These are phyloP conservation scores for Xenopus borealis DNA, from an alignment of 2,113 vertebrate genomes.

Conservation along the genomic window DNA sequence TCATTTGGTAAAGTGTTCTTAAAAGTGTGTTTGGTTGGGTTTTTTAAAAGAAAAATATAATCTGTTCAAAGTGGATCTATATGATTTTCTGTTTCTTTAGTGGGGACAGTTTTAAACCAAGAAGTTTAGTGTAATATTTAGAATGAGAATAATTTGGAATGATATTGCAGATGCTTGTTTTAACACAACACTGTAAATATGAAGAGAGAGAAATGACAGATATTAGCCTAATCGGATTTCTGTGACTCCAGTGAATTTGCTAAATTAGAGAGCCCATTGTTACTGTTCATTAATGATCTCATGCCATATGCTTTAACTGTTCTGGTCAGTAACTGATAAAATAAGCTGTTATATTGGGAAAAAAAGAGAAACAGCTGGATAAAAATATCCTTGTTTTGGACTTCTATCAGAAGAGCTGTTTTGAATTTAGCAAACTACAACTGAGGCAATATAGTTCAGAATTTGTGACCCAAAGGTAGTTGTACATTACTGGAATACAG, in stretches of 20 bases:
- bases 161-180: too few relatives aligned
- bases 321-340: slow-evolving; percentile 83
- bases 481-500: slow-evolving; percentile 82
- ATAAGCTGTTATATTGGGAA: slow-evolving; percentile 58
- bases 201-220: slow-evolving; percentile 47
- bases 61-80: too few relatives aligned
- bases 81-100: too few relatives aligned
- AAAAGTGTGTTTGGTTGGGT: slow-evolving; percentile 55
- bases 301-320: slow-evolving; percentile 89
- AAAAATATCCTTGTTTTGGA: slow-evolving; percentile 80
- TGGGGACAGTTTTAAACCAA: too few relatives aligned
- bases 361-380: slow-evolving; percentile 62
- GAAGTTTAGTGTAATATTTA: too few relatives aligned
- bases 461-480: slow-evolving; percentile 83
- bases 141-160: too few relatives aligned
- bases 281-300: slow-evolving; percentile 93
- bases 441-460: slow-evolving; percentile 80
- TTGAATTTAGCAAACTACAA: slow-evolving; percentile 79
- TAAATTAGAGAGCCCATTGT: slow-evolving; percentile 88
- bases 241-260: slow-evolving; percentile 97
- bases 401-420: slow-evolving; percentile 78
- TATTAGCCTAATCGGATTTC: slow-evolving; percentile 82
- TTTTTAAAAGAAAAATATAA: slow-evolving; percentile 50
- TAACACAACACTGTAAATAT: too few relatives aligned
- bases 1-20: slow-evolving; percentile 65